Conservation (phyloP, 1,140 invertebrate genomes). For the Pseudomyrmex flavicornis region DNA sequence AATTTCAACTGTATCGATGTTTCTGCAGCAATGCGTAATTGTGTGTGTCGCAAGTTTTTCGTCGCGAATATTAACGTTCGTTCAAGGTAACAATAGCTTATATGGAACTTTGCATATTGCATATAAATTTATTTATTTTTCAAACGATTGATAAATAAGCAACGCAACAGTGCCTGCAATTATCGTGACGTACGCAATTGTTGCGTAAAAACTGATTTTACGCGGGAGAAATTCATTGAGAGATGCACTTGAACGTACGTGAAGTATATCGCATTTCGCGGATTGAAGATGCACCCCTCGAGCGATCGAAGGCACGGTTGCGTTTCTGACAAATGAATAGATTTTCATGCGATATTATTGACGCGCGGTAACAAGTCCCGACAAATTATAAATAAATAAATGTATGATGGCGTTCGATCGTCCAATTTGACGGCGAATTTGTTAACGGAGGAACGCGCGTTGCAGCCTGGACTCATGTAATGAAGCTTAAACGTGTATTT, state of each 20-base stretch:
- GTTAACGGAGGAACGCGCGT: conserved; percentile 30
- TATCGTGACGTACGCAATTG: not conserved
- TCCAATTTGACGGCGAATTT: conserved; percentile 18
- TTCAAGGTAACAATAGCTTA: not conserved
- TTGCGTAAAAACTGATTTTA: not conserved
- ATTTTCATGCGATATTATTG: not conserved
- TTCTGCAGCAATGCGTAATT: no score
- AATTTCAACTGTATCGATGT: no score
- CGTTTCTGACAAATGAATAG: not conserved
- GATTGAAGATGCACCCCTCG: not conserved
- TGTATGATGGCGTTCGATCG: not conserved
- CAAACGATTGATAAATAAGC: not conserved
- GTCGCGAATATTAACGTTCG: not conserved
- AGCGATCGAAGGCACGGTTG: not conserved
- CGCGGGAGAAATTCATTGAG: not conserved
- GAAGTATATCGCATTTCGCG: not conserved
- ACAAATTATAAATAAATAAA: conserved; percentile 3
- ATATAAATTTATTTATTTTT: conserved; percentile 10
- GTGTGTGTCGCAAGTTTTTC: not conserved
- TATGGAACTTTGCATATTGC: not conserved
- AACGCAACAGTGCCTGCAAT: not conserved
- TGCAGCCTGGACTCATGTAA: conserved; percentile 39
- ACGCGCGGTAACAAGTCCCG: not conserved
- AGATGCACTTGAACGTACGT: not conserved
- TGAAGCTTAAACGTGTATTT: not conserved